Base-by-base conservation (phyloP, 2,113 vertebrate genomes). In the Sinocyclocheilus maitianheensis region DNA sequence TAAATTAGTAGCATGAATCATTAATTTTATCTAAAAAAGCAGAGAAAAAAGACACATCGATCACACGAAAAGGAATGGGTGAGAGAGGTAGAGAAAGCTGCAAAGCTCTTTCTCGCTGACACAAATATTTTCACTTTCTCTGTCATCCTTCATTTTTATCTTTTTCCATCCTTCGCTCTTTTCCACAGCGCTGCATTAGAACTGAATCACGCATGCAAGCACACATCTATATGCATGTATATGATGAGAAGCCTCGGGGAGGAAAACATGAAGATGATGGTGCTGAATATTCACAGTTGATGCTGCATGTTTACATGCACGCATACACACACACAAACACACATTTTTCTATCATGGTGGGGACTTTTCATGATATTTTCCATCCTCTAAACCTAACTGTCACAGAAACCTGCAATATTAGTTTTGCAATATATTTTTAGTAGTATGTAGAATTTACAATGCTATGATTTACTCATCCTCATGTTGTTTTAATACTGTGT, bases 1-100 rank as follows among this genome's bases (percentile, higher is more conserved):
- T 75, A 72, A 84, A 83, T 83, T 85, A 85, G 40, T 11, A 7
- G 6, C 84, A 77, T 88, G 48, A 83, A 88, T 88, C 72, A 72
- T 85, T 88, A 48, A 85, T 67, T 67, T 82, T 11, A 69, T 77
- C 34, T 77, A 46, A 77, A 85, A 67, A 76, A 22, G 26, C 48
- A 84, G 43, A 60, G 55, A 8, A 67, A 48, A 11, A 62, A 72
- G 55, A 8, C 20, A 83, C 34, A 83, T 81, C 46, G 75, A 81
- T 87, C 67, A 84, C 13, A 48, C 1, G 30, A 67, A 67, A 40
- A 75, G 53, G 46, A 67, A 26, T 11, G 58, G 20, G 22, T 26
- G 46, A 72, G 10, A 65, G 18, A 62, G 58, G 20, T n/a, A n/a
- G 58, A 63, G 14, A 53, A 51, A 63, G 48, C 63, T 48, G 40